Percentiles rank a stretch among this genome's conserved stretches.
Conservation (phyloP, 2,888 invertebrate genomes). For the Drosophila suboccidentalis region DNA sequence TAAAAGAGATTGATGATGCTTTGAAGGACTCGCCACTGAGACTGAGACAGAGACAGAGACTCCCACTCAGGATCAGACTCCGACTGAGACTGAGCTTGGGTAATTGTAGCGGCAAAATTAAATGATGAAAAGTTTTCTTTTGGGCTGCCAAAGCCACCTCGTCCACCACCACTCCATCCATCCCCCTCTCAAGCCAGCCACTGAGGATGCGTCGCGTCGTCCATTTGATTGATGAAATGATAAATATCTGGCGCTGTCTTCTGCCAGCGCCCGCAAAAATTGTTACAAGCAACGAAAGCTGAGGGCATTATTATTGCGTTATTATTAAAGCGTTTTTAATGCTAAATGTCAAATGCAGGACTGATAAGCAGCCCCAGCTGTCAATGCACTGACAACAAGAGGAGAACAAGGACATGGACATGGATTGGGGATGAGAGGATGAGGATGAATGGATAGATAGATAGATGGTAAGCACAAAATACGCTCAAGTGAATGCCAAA, state of each 20-base stretch:
- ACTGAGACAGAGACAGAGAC: slow-evolving; percentile 4
- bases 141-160: slow-evolving; percentile 16
- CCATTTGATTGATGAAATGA: slow-evolving; percentile 81
- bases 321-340: slow-evolving; percentile 82
- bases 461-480: slow-evolving; percentile 29
- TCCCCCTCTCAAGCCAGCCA: slow-evolving; percentile 21
- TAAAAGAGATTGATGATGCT: slow-evolving; percentile 79
- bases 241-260: slow-evolving; percentile 73
- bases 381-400: slow-evolving; percentile 62
- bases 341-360: slow-evolving; percentile 82
- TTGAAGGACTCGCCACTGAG: slow-evolving; percentile 67
- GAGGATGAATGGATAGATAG: slow-evolving; percentile 17
- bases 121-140: slow-evolving; percentile 79
- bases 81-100: slow-evolving; percentile 44
- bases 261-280: slow-evolving; percentile 45
- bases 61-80: neutral
- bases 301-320: slow-evolving; percentile 78
- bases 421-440: neutral
- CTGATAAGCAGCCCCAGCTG: slow-evolving; percentile 79
- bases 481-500: slow-evolving; percentile 55
- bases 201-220: slow-evolving; percentile 38
- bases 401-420: neutral
- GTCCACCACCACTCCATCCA: slow-evolving; percentile 2
- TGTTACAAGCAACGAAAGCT: slow-evolving; percentile 52
- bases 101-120: slow-evolving; percentile 74